phyloP scores from a whole-genome alignment of 2,113 vertebrate species.

The Arenaria interpres region DNA sequence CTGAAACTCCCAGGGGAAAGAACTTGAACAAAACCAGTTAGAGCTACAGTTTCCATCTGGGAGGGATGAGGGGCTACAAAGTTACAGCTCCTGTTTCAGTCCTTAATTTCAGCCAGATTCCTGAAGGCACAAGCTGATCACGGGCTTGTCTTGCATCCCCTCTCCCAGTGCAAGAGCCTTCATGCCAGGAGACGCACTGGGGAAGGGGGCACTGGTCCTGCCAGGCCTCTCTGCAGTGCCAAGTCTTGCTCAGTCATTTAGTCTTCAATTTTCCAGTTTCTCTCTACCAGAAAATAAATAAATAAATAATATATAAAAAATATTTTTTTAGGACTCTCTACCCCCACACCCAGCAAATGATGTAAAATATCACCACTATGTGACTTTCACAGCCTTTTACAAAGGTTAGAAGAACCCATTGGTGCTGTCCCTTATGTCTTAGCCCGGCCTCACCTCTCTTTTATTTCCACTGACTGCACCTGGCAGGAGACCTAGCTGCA shows the following conservation, averaged over 20 bases:
- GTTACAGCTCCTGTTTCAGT: not conserved
- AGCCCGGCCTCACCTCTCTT: not conserved
- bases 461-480: not conserved
- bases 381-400: not conserved
- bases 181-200: accelerated
- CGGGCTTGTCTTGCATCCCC: accelerated
- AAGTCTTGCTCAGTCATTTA: not conserved
- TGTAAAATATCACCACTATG: not conserved
- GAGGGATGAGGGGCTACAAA: not conserved
- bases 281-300: not conserved
- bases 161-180: not conserved
- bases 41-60: not conserved
- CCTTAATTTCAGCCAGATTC: not conserved
- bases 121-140: not conserved
- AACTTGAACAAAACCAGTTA: not conserved
- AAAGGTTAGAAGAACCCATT: not conserved
- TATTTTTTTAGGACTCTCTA: not conserved
- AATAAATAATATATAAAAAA: too few relatives aligned
- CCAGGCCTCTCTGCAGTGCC: not conserved
- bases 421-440: not conserved
- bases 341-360: not conserved
- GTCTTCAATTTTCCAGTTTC: not conserved
- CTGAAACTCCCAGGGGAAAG: not conserved
- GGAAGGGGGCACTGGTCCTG: not conserved
- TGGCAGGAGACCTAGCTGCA: not conserved